Conservation (phyloP, 2,113 vertebrate species). For the Butastur rufipennis region DNA sequence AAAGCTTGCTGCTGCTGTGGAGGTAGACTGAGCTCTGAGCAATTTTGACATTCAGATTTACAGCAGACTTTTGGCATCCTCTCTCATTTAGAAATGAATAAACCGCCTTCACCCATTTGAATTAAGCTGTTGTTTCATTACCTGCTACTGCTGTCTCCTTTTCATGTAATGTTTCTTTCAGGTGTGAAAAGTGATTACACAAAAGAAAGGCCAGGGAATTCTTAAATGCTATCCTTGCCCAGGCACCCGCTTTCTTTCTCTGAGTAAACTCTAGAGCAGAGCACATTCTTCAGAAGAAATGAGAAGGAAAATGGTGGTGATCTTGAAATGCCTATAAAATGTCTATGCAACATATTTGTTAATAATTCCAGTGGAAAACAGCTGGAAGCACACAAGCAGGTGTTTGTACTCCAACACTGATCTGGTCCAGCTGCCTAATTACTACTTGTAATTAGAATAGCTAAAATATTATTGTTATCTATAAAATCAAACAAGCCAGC, state of each 20-base stretch:
- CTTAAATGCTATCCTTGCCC: neutral
- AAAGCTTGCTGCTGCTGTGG: neutral
- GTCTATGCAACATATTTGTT: neutral
- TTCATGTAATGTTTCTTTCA: neutral
- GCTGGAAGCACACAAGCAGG: neutral
- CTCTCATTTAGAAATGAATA: conserved; percentile 42
- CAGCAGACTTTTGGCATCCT: conserved; percentile 35
- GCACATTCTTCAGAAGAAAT: neutral
- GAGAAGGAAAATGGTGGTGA: neutral
- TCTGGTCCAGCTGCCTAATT: neutral
- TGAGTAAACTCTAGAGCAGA: neutral
- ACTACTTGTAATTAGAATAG: neutral
- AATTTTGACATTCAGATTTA: conserved; percentile 54
- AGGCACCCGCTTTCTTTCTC: neutral
- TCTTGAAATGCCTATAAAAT: neutral
- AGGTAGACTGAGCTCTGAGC: neutral
- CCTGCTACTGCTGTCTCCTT: neutral
- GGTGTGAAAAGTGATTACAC: conserved; percentile 14
- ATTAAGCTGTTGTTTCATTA: conserved; percentile 49
- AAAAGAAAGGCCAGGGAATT: neutral
- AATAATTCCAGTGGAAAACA: neutral
- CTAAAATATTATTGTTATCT: neutral
- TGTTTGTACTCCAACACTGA: neutral
- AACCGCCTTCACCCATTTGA: conserved; percentile 36
- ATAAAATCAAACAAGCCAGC: neutral